These are phyloP conservation scores for Mus spretus DNA, from an alignment of 2,797 vertebrate genomes.

Conservation along the genomic window DNA sequence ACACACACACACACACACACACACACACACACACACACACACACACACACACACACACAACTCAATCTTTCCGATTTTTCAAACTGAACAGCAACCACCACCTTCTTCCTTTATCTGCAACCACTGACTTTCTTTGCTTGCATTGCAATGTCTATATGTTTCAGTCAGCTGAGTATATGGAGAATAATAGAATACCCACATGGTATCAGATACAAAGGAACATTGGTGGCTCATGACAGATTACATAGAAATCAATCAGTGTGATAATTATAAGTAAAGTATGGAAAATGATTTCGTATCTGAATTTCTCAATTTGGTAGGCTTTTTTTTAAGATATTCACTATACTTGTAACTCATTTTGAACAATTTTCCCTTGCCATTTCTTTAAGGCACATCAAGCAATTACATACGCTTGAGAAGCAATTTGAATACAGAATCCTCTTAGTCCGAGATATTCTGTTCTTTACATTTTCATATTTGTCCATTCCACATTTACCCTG, in stretches of 20 bases:
- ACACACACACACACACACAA: background rate
- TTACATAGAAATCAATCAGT: background rate
- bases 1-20: background rate
- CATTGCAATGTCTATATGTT: background rate
- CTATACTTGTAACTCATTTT: background rate
- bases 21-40: background rate
- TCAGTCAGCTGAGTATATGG: background rate
- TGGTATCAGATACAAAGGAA: accelerated
- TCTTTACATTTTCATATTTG: background rate
- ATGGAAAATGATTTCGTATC: background rate
- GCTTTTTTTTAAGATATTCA: background rate
- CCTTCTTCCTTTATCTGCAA: too few relatives aligned
- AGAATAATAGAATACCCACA: accelerated
- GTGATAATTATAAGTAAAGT: background rate
- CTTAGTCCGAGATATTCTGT: background rate
- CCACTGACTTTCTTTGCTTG: background rate
- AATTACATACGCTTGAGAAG: constrained; percentile 62
- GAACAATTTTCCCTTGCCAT: constrained; percentile 29
- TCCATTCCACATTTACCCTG: constrained; percentile 44
- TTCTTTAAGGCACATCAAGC: constrained; percentile 54
- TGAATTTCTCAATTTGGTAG: background rate
- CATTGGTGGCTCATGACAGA: too few relatives aligned
- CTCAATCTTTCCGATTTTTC: background rate
- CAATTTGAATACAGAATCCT: constrained; percentile 60
- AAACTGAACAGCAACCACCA: background rate